phyloP scores from a whole-genome alignment of 2,888 invertebrate genomes.

The Hypercompe scribonia region DNA sequence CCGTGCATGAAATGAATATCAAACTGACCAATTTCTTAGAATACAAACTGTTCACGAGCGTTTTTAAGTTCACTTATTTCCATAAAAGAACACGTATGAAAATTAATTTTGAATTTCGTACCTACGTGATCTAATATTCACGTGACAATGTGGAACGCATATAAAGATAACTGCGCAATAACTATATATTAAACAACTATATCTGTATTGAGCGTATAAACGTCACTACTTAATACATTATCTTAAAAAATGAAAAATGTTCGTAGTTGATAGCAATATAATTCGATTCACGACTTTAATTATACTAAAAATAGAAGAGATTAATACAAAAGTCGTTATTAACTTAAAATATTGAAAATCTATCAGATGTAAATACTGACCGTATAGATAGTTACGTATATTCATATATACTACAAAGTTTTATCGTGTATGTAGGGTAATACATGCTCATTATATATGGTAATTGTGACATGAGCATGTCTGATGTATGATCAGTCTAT shows the following conservation, averaged over 20 bases:
- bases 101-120: background rate
- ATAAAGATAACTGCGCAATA: conserved; percentile 14
- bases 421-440: too few relatives aligned
- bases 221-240: background rate
- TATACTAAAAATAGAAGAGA: background rate
- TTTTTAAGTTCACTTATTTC: conserved; percentile 1
- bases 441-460: background rate
- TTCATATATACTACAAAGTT: too few relatives aligned
- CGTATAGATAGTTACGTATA: too few relatives aligned
- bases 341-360: too few relatives aligned
- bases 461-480: background rate
- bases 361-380: too few relatives aligned
- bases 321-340: background rate
- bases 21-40: background rate
- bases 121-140: background rate
- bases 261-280: background rate
- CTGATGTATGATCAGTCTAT: background rate
- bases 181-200: conserved; percentile 9
- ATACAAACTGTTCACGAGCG: conserved; percentile 8
- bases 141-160: background rate
- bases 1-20: conserved; percentile 12
- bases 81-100: background rate
- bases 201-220: background rate
- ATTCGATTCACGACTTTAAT: background rate
- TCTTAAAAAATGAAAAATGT: background rate